A percentile compares a stretch with the other conserved stretches of the same genome.
Conservation (phyloP, 1,140 invertebrate genomes). For the Trinorchestia longiramus region DNA sequence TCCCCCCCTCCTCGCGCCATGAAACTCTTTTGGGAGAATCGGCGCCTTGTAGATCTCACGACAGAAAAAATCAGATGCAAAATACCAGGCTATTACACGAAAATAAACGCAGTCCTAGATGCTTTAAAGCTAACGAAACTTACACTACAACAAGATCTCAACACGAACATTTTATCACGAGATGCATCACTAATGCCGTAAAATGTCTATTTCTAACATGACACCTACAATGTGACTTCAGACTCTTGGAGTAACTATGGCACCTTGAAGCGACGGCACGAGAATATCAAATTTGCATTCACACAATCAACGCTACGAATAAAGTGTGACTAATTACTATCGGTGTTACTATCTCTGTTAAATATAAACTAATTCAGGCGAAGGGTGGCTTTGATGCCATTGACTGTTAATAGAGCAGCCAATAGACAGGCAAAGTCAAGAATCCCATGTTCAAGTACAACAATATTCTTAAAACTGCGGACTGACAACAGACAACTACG, state of each 20-base stretch:
- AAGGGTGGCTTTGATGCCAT: background rate
- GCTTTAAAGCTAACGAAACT: background rate
- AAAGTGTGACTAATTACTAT: background rate
- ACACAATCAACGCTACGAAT: background rate
- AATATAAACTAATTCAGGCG: slow-evolving; percentile 1
- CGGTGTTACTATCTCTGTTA: background rate
- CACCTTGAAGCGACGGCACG: background rate
- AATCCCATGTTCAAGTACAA: background rate
- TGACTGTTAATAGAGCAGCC: background rate
- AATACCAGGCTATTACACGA: background rate
- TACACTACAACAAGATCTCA: background rate
- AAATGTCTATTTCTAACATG: background rate
- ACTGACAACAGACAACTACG: background rate
- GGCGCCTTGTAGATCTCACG: too few relatives aligned
- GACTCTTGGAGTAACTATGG: background rate
- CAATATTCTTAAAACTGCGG: background rate
- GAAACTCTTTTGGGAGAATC: too few relatives aligned
- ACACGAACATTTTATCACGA: background rate
- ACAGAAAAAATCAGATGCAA: too few relatives aligned
- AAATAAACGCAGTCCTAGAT: background rate
- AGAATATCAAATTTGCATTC: background rate
- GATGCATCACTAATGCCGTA: background rate
- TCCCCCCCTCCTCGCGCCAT: too few relatives aligned
- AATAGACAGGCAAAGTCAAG: background rate
- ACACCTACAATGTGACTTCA: background rate